phyloP scores from a whole-genome alignment of 53 echinoderm and acorn worm genomes.

The Hippasteria phrygiana region DNA sequence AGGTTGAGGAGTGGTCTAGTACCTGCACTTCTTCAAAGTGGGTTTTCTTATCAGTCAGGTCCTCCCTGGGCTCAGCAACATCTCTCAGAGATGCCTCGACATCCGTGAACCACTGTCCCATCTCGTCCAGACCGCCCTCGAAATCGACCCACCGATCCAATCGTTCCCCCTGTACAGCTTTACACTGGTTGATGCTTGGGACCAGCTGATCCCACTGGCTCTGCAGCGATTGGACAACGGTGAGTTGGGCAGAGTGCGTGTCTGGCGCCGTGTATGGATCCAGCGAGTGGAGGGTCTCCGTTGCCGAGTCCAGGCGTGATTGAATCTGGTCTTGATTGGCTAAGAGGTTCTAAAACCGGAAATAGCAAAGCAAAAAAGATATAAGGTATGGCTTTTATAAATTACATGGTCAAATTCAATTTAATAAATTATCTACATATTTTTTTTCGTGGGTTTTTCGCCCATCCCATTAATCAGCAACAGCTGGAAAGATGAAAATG shows the following conservation, averaged over 20 bases:
- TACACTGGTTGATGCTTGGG: slow-evolving; percentile 55
- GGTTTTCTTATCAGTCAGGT: slow-evolving; percentile 47
- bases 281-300: slow-evolving; percentile 63
- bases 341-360: not conserved
- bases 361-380: not conserved
- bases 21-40: slow-evolving; percentile 73
- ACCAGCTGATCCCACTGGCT: slow-evolving; percentile 64
- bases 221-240: slow-evolving; percentile 48
- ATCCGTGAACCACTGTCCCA: slow-evolving; percentile 53
- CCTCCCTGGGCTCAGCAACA: slow-evolving; percentile 62
- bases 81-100: slow-evolving; percentile 56
- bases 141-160: slow-evolving; percentile 69
- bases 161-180: slow-evolving; percentile 57
- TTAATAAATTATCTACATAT: too few relatives aligned
- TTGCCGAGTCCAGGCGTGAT: not conserved
- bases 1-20: not conserved
- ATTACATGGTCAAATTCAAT: not conserved
- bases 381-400: not conserved
- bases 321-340: slow-evolving; percentile 27
- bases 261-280: slow-evolving; percentile 62
- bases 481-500: not conserved
- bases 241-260: slow-evolving; percentile 43
- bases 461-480: too few relatives aligned
- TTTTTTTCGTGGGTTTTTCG: too few relatives aligned
- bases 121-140: slow-evolving; percentile 38